A percentile compares a stretch with the other conserved stretches of the same genome.
Conservation (phyloP, 2,797 vertebrate species). For the Agapornis canus region DNA sequence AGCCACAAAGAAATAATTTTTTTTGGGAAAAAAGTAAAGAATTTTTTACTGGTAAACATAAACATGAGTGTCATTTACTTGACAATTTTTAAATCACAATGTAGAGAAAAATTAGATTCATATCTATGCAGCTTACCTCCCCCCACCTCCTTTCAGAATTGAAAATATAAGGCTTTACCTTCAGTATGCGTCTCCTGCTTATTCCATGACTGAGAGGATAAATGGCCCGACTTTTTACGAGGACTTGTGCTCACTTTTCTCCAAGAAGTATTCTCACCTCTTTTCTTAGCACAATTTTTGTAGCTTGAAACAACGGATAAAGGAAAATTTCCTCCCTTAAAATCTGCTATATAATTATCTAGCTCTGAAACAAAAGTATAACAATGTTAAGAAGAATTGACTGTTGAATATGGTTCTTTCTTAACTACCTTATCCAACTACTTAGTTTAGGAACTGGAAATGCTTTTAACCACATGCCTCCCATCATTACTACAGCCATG, state of each 20-base stretch:
- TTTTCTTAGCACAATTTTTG: slow-evolving; percentile 82
- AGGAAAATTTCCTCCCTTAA: slow-evolving; percentile 86
- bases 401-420: background rate
- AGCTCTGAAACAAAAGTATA: slow-evolving; percentile 82
- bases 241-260: slow-evolving; percentile 92
- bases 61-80: background rate
- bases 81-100: background rate
- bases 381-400: background rate
- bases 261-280: slow-evolving; percentile 82
- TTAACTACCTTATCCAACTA: background rate
- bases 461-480: background rate
- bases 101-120: background rate
- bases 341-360: slow-evolving; percentile 84
- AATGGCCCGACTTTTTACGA: slow-evolving; percentile 83
- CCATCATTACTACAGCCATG: background rate
- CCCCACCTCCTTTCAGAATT: background rate
- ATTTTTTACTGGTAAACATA: background rate
- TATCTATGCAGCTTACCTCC: background rate
- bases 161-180: slow-evolving; percentile 57
- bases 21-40: accelerated
- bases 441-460: background rate
- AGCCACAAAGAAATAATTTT: background rate
- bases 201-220: slow-evolving; percentile 77
- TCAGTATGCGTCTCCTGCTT: slow-evolving; percentile 65
- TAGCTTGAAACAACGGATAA: slow-evolving; percentile 84